Conservation (phyloP, 2,797 vertebrate genomes). For the Amniataba percoides region DNA sequence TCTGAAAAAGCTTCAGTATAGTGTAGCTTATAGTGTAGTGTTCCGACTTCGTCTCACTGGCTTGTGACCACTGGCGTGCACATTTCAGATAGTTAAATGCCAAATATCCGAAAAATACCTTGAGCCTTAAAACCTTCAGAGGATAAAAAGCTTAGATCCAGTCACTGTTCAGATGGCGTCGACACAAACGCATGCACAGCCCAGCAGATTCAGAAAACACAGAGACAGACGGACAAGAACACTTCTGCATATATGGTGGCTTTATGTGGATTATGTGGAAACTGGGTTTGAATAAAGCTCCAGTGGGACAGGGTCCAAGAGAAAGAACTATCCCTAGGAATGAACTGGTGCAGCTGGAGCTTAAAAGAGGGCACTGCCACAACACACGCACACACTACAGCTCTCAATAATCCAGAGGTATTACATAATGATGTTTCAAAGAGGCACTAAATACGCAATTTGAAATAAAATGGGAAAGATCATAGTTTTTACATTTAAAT, state of each 20-base stretch:
- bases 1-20: neutral
- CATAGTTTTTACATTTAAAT: neutral
- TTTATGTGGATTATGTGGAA: slow-evolving; percentile 69
- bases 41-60: slow-evolving; percentile 8
- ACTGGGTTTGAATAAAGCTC: slow-evolving; percentile 77
- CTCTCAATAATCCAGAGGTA: slow-evolving; percentile 65
- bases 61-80: slow-evolving; percentile 45
- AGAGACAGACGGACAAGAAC: slow-evolving; percentile 51
- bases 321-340: slow-evolving; percentile 52
- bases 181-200: slow-evolving; percentile 37
- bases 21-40: neutral
- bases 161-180: slow-evolving; percentile 59
- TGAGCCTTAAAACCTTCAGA: slow-evolving; percentile 64
- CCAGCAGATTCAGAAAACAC: slow-evolving; percentile 45
- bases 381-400: slow-evolving; percentile 37
- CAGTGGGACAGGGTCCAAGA: slow-evolving; percentile 75
- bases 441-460: slow-evolving; percentile 20
- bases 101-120: slow-evolving; percentile 63
- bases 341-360: slow-evolving; percentile 72
- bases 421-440: slow-evolving; percentile 67
- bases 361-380: slow-evolving; percentile 60
- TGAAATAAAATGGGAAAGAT: slow-evolving; percentile 1
- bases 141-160: slow-evolving; percentile 79
- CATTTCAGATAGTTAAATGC: slow-evolving; percentile 59
- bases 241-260: slow-evolving; percentile 68